Evolutionary conservation across 2,888 invertebrate species (phyloP).

Genomic region (Xestia ashworthii): DNA sequence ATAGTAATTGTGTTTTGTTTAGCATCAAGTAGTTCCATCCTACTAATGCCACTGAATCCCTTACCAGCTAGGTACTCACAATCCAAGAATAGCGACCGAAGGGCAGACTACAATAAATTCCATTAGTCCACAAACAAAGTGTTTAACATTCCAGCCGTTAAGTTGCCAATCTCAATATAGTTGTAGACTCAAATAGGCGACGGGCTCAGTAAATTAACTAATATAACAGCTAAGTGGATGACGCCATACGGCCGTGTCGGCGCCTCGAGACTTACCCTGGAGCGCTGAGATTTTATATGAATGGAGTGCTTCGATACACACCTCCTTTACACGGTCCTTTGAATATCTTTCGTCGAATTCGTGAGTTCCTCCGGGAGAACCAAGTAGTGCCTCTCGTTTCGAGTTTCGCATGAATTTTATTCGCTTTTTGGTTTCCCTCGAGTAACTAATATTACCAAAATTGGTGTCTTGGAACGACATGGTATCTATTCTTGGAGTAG

Average conservation of each 20-base stretch:
- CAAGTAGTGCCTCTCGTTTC: neutral
- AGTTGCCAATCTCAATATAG: conserved; percentile 56
- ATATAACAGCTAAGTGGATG: conserved; percentile 67
- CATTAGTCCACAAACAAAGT: conserved; percentile 43
- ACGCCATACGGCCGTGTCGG: conserved; percentile 59
- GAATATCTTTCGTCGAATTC: neutral
- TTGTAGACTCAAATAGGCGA: conserved; percentile 41
- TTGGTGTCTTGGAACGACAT: neutral
- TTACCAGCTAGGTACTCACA: conserved; percentile 3
- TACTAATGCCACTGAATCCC: neutral
- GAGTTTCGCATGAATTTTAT: neutral
- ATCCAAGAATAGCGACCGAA: conserved; percentile 16
- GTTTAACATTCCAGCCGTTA: conserved; percentile 50
- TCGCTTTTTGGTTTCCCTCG: neutral
- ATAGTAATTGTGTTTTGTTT: neutral
- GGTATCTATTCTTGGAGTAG: neutral
- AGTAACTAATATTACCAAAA: neutral
- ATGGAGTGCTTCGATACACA: conserved; percentile 20
- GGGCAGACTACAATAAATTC: conserved; percentile 20
- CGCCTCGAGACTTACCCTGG: conserved; percentile 55
- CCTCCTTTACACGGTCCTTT: conserved; percentile 11
- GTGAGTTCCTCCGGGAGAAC: neutral
- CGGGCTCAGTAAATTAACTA: conserved; percentile 61
- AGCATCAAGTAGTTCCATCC: neutral
- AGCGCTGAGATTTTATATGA: conserved; percentile 26